phyloP scores from a whole-genome alignment of 1,140 invertebrate species.

The Apis dorsata region DNA sequence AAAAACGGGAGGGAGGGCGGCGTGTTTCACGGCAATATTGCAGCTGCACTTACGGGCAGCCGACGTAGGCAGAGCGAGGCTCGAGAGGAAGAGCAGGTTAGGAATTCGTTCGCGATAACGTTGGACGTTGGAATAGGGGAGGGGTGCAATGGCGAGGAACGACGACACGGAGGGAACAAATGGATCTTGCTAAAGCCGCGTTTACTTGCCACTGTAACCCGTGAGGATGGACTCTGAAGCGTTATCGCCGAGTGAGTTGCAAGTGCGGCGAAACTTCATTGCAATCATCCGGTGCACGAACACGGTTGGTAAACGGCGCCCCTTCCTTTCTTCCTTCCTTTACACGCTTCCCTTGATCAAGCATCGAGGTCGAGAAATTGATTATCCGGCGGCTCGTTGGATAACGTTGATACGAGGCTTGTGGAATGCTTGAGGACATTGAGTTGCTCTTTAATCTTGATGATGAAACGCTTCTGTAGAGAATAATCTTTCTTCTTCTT shows the following conservation, averaged over 20 bases:
- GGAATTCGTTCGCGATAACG: conserved; percentile 40
- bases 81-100: background rate
- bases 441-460: too few relatives aligned
- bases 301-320: conserved; percentile 16
- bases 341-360: background rate
- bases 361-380: conserved; percentile 1
- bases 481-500: too few relatives aligned
- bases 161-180: conserved; percentile 37
- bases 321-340: conserved; percentile 10
- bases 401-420: background rate
- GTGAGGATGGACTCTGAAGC: conserved; percentile 31
- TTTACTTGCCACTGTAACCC: conserved; percentile 39
- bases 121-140: background rate
- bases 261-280: conserved; percentile 36
- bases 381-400: background rate
- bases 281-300: conserved; percentile 42
- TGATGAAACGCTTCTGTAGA: background rate
- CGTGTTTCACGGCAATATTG: conserved; percentile 41
- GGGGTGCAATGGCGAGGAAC: conserved; percentile 30
- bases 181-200: conserved; percentile 31
- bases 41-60: conserved; percentile 39
- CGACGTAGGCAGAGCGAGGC: conserved; percentile 16
- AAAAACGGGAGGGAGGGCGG: conserved; percentile 19
- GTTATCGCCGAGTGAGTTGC: conserved; percentile 47
- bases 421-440: background rate